Evolutionary conservation across 2,113 vertebrate genomes (phyloP).

Genomic region (Grallaria varia): DNA sequence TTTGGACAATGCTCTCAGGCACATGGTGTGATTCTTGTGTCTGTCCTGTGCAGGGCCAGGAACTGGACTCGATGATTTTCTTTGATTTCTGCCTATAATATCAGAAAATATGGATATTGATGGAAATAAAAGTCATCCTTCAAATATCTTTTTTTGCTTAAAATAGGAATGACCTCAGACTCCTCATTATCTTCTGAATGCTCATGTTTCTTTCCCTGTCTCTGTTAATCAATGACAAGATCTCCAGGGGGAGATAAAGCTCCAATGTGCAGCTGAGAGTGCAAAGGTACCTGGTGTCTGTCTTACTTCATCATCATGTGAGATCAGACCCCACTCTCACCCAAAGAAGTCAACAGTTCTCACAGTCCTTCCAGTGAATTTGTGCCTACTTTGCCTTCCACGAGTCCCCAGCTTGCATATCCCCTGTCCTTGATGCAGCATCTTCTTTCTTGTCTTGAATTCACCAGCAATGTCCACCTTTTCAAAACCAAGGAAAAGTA

Average conservation of each 20-base stretch:
- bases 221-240: not conserved
- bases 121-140: not conserved
- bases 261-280: not conserved
- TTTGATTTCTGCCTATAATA: not conserved
- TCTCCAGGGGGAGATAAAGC: not conserved
- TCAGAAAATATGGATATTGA: not conserved
- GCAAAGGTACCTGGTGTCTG: not conserved
- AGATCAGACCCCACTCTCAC: not conserved
- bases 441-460: not conserved
- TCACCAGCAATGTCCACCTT: not conserved
- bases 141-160: not conserved
- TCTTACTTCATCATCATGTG: not conserved
- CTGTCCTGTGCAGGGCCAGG: not conserved
- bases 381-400: not conserved
- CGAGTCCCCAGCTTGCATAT: not conserved
- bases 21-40: not conserved
- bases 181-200: not conserved
- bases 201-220: rapidly evolving
- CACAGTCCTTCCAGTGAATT: not conserved
- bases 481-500: not conserved
- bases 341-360: not conserved
- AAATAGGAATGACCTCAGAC: not conserved
- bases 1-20: not conserved
- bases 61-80: not conserved
- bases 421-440: not conserved